Conservation (phyloP, 2,888 invertebrate genomes). For the Cheilosia vulpina region DNA sequence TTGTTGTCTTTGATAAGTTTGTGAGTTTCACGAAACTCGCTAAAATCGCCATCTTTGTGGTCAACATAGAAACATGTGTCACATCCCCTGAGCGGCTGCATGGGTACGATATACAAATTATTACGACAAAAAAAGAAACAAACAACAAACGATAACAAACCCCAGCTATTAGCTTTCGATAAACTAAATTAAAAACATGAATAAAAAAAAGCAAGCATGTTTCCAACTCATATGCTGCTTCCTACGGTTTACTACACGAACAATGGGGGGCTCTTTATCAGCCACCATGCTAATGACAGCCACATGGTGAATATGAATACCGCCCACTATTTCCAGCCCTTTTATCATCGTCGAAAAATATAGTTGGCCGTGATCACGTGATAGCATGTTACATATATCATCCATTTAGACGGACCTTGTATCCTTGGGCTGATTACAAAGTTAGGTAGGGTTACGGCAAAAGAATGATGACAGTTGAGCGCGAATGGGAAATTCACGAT, state of each 20-base stretch:
- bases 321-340: not conserved
- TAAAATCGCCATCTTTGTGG: not conserved
- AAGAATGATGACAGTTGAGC: not conserved
- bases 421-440: slow-evolving; percentile 1
- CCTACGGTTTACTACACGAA: not conserved
- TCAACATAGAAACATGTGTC: not conserved
- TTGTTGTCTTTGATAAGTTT: not conserved
- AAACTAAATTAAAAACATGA: not conserved
- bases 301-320: slow-evolving; percentile 1
- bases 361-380: not conserved
- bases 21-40: not conserved
- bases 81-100: not conserved
- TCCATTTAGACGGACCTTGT: not conserved
- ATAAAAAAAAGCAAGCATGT: not conserved
- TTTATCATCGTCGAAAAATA: not conserved
- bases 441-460: not conserved
- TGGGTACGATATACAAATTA: not conserved
- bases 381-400: not conserved
- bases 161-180: not conserved
- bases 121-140: not conserved
- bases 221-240: not conserved
- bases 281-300: slow-evolving; percentile 2
- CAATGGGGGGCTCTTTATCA: not conserved
- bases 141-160: not conserved
- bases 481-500: not conserved